These are phyloP conservation scores for Drosophila meridionalis DNA, from an alignment of 2,888 invertebrate genomes.

Conservation along the genomic window DNA sequence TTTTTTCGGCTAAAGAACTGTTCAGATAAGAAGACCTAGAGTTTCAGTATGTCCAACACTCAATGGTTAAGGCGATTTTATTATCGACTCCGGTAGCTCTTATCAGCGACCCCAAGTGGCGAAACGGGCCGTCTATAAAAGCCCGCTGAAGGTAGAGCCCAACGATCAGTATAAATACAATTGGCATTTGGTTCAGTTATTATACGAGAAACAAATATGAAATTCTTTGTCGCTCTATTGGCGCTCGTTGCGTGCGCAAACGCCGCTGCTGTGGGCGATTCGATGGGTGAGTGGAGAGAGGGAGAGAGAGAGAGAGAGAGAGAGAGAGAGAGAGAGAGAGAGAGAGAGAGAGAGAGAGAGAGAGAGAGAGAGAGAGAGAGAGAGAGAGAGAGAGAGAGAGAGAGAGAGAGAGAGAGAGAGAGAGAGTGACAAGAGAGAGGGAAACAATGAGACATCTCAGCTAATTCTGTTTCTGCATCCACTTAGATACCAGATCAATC, in stretches of 20 bases:
- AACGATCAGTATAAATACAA: slow-evolving; percentile 74
- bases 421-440: background rate
- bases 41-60: slow-evolving; percentile 15
- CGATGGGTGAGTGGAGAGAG: slow-evolving; percentile 67
- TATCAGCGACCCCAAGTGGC: slow-evolving; percentile 50
- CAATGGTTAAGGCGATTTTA: slow-evolving; percentile 18
- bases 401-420: background rate
- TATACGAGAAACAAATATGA: slow-evolving; percentile 72
- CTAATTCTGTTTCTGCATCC: background rate
- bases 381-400: background rate
- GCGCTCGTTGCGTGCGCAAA: slow-evolving; percentile 73
- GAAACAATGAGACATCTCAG: background rate
- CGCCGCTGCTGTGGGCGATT: slow-evolving; percentile 60
- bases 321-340: background rate
- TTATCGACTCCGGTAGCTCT: slow-evolving; percentile 39
- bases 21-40: slow-evolving; percentile 53
- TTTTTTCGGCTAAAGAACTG: slow-evolving; percentile 1
- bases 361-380: background rate
- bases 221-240: slow-evolving; percentile 74
- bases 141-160: slow-evolving; percentile 23
- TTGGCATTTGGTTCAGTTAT: slow-evolving; percentile 59
- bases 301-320: background rate
- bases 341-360: background rate
- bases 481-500: slow-evolving; percentile 69
- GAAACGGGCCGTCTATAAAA: slow-evolving; percentile 71